Base-by-base conservation (phyloP, 2,888 invertebrate species). In the Diarsia rubi region DNA sequence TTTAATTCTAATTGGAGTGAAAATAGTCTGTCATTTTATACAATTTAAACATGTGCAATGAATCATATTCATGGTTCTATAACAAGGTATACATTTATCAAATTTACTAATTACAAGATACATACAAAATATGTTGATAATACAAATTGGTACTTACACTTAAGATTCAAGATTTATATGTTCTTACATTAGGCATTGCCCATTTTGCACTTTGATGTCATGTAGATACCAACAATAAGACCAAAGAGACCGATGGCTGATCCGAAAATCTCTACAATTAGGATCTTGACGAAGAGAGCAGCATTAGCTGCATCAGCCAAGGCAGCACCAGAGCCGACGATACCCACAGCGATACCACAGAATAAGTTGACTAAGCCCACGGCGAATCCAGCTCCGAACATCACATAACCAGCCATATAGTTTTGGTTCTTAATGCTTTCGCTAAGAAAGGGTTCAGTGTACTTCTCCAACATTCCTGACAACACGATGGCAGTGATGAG, bases 221-320 rank as follows among this genome's bases (percentile, higher is more conserved):
- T 98, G 94, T 98, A 99, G 94, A 99, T 99, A 86, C 99, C 99
- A 84, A 99, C 99, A 94, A 99, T 99, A 74, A 99, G 97, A 73
- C 99, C 99, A 95, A 99, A 99, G 37, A 99, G 97, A 91, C 99
- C 99, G 92, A 99, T 99, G 90, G 99, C 99, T 91, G 99, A 99
- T 77, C 99, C 99, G 93, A 99, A 99, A 95, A 99, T 99, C 97
- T 99, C 99, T 64, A 99, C 98, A 94, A 99, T 99, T 62, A 99
- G 97, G 93, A 99, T 99, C 96, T 99, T 99, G 69, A 99, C 99
- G 92, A 99, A 99, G 12, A 99, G 97, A 5, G 98, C 98, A 27
- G 99, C 98, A 93, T 99, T 99, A 59, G 99, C 99, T 47, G 99
- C 99, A 97, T 99, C 99, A 69, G 99, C 98, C 16, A 99, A 97